These are phyloP conservation scores for Erinaceus europaeus DNA, from an alignment of 2,113 vertebrate genomes.

Conservation along the genomic window DNA sequence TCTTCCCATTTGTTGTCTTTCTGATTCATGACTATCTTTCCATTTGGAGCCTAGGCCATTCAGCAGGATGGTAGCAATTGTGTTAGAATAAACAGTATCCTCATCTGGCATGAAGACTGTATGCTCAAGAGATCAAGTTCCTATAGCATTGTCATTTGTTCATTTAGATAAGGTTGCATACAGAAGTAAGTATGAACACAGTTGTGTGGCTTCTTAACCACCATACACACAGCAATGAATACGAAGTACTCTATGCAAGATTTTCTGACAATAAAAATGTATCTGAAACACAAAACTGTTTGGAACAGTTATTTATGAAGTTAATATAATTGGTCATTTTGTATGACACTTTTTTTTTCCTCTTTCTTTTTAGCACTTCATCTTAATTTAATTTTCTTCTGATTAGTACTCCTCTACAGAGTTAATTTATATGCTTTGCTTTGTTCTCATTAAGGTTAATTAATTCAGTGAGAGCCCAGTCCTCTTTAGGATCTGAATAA, in stretches of 20 bases:
- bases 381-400: constrained; percentile 35
- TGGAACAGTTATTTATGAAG: neutral
- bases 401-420: neutral
- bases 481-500: neutral
- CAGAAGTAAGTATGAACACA: neutral
- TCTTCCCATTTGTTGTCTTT: accelerated
- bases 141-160: neutral
- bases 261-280: neutral
- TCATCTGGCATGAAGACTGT: neutral
- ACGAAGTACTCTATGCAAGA: neutral
- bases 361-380: constrained; percentile 32
- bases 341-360: constrained; percentile 24
- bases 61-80: neutral
- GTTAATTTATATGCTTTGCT: neutral
- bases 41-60: neutral
- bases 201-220: neutral
- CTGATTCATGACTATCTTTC: constrained; percentile 12
- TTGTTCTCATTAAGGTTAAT: constrained; percentile 15
- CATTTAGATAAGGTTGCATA: neutral
- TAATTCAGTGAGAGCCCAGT: constrained; percentile 33
- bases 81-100: neutral
- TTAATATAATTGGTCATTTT: neutral
- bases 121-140: neutral
- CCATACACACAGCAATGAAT: neutral
- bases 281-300: neutral